phyloP scores from a whole-genome alignment of 2,888 invertebrate species.

The Leptopilina myrica region DNA sequence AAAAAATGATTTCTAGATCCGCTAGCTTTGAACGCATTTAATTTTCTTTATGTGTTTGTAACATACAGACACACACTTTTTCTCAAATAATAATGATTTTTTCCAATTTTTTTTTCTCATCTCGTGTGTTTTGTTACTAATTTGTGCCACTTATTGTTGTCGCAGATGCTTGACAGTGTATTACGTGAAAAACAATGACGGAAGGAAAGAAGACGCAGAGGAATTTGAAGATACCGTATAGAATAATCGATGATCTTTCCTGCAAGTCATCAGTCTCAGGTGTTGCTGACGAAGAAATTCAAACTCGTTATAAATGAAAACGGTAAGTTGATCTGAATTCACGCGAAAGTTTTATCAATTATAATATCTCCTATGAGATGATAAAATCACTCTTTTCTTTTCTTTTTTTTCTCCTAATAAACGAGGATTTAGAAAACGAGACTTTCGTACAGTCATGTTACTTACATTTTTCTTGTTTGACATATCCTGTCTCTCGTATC shows the following conservation, averaged over 20 bases:
- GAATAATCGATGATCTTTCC: slow-evolving; percentile 30
- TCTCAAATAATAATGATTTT: too few species aligned
- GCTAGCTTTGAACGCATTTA: too few species aligned
- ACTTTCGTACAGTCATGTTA: slow-evolving; percentile 2
- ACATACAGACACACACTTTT: too few species aligned
- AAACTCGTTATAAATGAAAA: slow-evolving; percentile 58
- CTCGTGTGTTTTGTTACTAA: neutral
- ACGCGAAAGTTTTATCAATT: neutral
- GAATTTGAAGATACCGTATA: slow-evolving; percentile 19
- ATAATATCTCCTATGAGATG: neutral
- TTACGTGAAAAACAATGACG: slow-evolving; percentile 3
- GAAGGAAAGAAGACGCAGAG: slow-evolving; percentile 19
- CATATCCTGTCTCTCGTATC: neutral
- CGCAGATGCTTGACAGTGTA: neutral
- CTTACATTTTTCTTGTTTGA: slow-evolving; percentile 40
- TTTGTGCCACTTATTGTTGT: neutral
- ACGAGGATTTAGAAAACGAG: neutral
- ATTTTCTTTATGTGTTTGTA: too few species aligned
- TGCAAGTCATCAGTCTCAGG: slow-evolving; percentile 31
- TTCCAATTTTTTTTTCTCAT: too few species aligned
- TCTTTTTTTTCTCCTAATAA: neutral
- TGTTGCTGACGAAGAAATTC: slow-evolving; percentile 31
- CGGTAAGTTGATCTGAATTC: slow-evolving; percentile 49
- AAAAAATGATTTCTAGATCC: too few species aligned
- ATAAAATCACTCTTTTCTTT: slow-evolving; percentile 1